These are phyloP conservation scores for Panagrolaimus sp. DNA, from an alignment of 1,140 invertebrate genomes.

Conservation along the genomic window DNA sequence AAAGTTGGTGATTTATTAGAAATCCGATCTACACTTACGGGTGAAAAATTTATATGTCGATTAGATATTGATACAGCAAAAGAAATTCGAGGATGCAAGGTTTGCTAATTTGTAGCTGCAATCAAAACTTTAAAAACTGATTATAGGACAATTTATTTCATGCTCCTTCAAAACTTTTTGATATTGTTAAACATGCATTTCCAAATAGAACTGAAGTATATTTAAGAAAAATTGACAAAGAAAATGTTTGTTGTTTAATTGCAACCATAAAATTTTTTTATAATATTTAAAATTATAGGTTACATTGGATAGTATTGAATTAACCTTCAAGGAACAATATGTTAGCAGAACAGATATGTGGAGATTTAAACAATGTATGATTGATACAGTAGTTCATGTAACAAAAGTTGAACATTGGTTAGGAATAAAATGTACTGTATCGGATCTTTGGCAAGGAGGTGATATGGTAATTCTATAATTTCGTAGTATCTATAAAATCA, in stretches of 20 bases:
- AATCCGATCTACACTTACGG: neutral
- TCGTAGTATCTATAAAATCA: constrained; percentile 14
- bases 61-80: constrained; percentile 1
- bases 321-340: constrained; percentile 96
- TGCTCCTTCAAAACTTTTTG: neutral
- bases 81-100: no score
- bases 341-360: constrained; percentile 97
- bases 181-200: neutral
- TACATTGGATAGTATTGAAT: constrained; percentile 83
- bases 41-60: neutral
- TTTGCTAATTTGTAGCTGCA: no score
- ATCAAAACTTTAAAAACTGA: no score
- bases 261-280: no score
- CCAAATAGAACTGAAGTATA: neutral
- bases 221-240: constrained; percentile 9
- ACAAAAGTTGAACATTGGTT: constrained; percentile 93
- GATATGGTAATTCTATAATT: constrained; percentile 17
- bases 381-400: constrained; percentile 83
- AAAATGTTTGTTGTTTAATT: constrained; percentile 3
- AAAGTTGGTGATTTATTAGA: constrained; percentile 2
- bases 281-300: constrained; percentile 61
- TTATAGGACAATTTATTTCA: neutral
- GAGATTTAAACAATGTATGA: constrained; percentile 81
- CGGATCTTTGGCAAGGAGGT: constrained; percentile 34
- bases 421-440: constrained; percentile 59